Evolutionary conservation across 2,113 vertebrate genomes (phyloP).

Genomic region (Elaphurus davidianus): DNA sequence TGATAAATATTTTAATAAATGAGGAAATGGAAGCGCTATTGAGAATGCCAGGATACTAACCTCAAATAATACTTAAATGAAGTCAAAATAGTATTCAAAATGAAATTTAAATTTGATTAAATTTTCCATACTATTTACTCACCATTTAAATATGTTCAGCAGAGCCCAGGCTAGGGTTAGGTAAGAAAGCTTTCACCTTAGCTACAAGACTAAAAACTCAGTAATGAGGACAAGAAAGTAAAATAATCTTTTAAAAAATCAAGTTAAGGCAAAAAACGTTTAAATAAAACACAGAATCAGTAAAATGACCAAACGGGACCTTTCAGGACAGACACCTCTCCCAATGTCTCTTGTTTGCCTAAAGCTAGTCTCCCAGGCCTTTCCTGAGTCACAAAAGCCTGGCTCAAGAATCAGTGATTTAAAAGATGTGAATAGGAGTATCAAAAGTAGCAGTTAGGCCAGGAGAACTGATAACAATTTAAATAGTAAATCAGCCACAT

Average conservation of each 20-base stretch:
- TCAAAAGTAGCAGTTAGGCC: neutral
- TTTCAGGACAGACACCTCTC: neutral
- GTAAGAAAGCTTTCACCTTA: neutral
- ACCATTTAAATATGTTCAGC: neutral
- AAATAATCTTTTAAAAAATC: neutral
- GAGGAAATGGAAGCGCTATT: constrained; percentile 2
- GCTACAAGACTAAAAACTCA: neutral
- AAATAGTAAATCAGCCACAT: neutral
- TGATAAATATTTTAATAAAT: constrained; percentile 49
- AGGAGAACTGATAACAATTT: neutral
- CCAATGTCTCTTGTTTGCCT: neutral
- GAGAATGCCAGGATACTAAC: neutral
- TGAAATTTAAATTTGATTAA: neutral
- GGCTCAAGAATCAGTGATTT: neutral
- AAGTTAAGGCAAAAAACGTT: neutral
- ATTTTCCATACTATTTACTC: neutral
- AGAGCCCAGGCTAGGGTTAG: neutral
- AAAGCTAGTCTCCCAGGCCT: neutral
- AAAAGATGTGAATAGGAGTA: neutral
- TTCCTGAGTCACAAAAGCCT: neutral
- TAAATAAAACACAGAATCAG: neutral
- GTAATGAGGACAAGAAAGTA: neutral
- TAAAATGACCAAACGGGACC: neutral
- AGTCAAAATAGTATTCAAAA: constrained; percentile 19
- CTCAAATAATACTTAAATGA: neutral